Evolutionary conservation across 2,797 vertebrate genomes (phyloP).

Genomic region (Sebastes aleutianus): DNA sequence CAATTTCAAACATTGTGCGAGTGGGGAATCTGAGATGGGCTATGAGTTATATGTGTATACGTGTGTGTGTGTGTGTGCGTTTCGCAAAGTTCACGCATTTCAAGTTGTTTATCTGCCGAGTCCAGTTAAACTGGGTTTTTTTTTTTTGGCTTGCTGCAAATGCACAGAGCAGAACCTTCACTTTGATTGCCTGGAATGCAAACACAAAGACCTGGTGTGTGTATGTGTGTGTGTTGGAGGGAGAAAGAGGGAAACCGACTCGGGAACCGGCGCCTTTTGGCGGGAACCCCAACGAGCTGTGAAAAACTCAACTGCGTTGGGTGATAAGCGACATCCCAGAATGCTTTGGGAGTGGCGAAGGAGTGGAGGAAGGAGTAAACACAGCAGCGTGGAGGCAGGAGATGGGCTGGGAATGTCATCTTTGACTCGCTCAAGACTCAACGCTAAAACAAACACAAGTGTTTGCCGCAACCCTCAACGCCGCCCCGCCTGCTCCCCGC

Average conservation of each 20-base stretch:
- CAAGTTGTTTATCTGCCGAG: slow-evolving; percentile 68
- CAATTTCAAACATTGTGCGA: slow-evolving; percentile 52
- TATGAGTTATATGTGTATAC: not conserved
- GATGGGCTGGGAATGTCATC: slow-evolving; percentile 33
- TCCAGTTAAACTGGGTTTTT: slow-evolving; percentile 61
- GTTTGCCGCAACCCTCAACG: not conserved
- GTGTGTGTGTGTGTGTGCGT: not conserved
- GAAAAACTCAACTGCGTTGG: slow-evolving; percentile 68
- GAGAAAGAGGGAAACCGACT: slow-evolving; percentile 31
- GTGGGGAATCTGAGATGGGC: slow-evolving; percentile 37
- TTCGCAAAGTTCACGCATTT: slow-evolving; percentile 54
- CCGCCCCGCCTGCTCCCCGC: not conserved
- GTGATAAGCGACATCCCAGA: slow-evolving; percentile 78
- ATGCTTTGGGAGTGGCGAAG: slow-evolving; percentile 56
- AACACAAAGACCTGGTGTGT: slow-evolving; percentile 56
- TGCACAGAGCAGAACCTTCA: slow-evolving; percentile 63
- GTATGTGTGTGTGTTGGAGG: slow-evolving; percentile 15
- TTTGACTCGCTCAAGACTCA: not conserved
- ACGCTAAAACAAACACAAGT: not conserved
- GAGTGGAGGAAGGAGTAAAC: slow-evolving; percentile 27
- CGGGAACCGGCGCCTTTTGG: slow-evolving; percentile 66
- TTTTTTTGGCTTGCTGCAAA: slow-evolving; percentile 50
- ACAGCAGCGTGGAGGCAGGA: slow-evolving; percentile 11
- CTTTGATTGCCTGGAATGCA: slow-evolving; percentile 71
- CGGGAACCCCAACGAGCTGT: slow-evolving; percentile 42